These are phyloP conservation scores for Helobdella robusta DNA, from an alignment of 2,888 invertebrate genomes.

Conservation along the genomic window DNA sequence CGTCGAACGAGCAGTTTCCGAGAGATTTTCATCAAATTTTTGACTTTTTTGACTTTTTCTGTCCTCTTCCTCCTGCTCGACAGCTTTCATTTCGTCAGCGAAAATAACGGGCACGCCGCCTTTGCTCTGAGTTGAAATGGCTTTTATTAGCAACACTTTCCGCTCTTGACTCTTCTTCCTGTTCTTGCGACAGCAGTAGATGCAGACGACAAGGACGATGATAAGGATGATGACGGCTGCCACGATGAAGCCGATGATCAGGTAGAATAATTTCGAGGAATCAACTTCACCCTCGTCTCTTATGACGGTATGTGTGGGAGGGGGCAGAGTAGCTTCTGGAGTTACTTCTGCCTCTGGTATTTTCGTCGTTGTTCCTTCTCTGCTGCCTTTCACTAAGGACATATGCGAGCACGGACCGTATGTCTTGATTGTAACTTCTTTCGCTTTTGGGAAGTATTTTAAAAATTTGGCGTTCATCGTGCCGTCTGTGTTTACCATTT, in stretches of 20 bases:
- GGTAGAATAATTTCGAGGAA: slow-evolving; percentile 57
- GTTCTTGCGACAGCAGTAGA: slow-evolving; percentile 67
- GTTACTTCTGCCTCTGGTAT: not conserved
- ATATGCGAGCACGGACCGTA: slow-evolving; percentile 26
- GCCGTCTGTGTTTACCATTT: slow-evolving; percentile 47
- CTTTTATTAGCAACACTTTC: slow-evolving; percentile 51
- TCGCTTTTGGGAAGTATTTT: slow-evolving; percentile 35
- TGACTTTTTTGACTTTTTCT: slow-evolving; percentile 7
- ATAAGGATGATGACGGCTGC: slow-evolving; percentile 71
- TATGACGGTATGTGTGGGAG: not conserved
- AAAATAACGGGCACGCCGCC: slow-evolving; percentile 84
- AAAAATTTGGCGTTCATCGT: slow-evolving; percentile 39
- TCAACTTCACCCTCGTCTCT: slow-evolving; percentile 17
- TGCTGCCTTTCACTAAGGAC: too few species aligned
- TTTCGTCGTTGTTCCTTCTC: not conserved
- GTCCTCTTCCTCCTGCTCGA: slow-evolving; percentile 20
- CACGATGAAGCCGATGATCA: slow-evolving; percentile 74
- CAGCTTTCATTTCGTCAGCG: slow-evolving; percentile 79
- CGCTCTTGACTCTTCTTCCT: slow-evolving; percentile 59
- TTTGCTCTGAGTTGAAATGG: not conserved
- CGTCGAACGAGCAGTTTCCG: slow-evolving; percentile 52
- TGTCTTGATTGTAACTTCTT: slow-evolving; percentile 25
- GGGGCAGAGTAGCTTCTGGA: too few species aligned
- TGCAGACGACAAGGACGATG: slow-evolving; percentile 76
- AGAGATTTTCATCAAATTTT: not conserved